Percentiles rank a stretch among this genome's conserved stretches.
phyloP scores from a whole-genome alignment of 2,113 vertebrate genomes.

The Osmerus eperlanus region DNA sequence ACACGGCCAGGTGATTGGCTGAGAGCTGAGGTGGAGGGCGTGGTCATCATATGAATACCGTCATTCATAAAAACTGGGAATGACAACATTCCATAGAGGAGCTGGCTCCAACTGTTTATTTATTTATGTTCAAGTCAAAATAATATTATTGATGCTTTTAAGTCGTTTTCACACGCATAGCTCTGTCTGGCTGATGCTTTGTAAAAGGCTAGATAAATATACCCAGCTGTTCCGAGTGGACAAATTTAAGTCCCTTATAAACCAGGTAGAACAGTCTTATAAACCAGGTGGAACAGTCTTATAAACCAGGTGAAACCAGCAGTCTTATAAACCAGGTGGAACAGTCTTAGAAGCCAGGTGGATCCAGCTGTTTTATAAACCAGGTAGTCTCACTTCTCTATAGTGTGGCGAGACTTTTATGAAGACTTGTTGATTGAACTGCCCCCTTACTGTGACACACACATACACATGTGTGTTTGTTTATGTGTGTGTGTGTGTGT shows the following conservation, averaged over 20 bases:
- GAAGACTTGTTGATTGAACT: neutral
- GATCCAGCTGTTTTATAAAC: too few species aligned
- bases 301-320: slow-evolving; percentile 39
- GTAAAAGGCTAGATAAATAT: slow-evolving; percentile 66
- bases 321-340: too few species aligned
- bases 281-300: slow-evolving; percentile 32
- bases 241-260: slow-evolving; percentile 55
- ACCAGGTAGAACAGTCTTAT: slow-evolving; percentile 57
- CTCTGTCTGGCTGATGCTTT: slow-evolving; percentile 59
- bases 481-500: too few species aligned
- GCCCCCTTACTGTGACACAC: neutral
- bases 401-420: neutral
- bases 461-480: neutral
- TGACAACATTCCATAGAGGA: slow-evolving; percentile 70
- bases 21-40: slow-evolving; percentile 52
- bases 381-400: too few species aligned
- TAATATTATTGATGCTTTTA: slow-evolving; percentile 70
- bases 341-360: slow-evolving; percentile 24
- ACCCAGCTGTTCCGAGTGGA: slow-evolving; percentile 58
- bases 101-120: slow-evolving; percentile 66
- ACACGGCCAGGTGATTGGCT: slow-evolving; percentile 29
- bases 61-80: slow-evolving; percentile 79
- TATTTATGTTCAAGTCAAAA: slow-evolving; percentile 62
- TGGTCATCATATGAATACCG: slow-evolving; percentile 69
- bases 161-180: slow-evolving; percentile 62